Evolutionary conservation across 2,888 invertebrate species (phyloP), one percentile per base, ranked within the genome.

Genomic region (Marronus borbonicus): DNA sequence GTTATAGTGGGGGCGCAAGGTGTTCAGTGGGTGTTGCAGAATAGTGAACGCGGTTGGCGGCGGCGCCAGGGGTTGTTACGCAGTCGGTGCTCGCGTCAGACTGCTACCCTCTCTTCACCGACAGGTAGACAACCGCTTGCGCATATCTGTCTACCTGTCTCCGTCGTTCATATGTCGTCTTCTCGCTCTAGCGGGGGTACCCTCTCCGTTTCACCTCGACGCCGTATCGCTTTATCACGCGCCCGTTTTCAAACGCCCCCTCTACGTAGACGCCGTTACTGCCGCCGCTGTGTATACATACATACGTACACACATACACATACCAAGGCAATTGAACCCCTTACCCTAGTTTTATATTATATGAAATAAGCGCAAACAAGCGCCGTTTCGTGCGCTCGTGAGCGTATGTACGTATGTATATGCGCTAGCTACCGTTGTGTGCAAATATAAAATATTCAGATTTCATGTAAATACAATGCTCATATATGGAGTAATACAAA

Each of bases 21-120:
- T 74, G 92, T 86, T 49, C 91, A 90, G 90, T 91, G 91, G 89
- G 90, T 90, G 89, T 85, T 83, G 85, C 85, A 84, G 84, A 84
- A 83, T 83, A 83, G 83, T 84, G 81, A 81, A 81, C 82, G 85
- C 90, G 89, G 90, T 89, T 74, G 72, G 72, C 72, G 72, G 90
- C 87, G 91, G 90, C 89, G 90, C 90, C 89, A 90, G 91, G 90
- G 91, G 90, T 91, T 90, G 90, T 91, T 82, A 83, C 84, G 84
- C 91, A 90, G 90, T 90, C 91, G 90, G 86, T 86, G 86, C 85
- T 87, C 84, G 86, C 84, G 86, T 87, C 87, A 85, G 85, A 87
- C 86, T 87, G 86, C 72, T 60, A 83, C 85, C 85, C 87, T 88
- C 89, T 88, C 89, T 88, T 87, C 88, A 88, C 87, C 86, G 88